Conservation (phyloP, 37 sponge, comb jelly and placozoan genomes). For the Diacarnus erythraeanus region DNA sequence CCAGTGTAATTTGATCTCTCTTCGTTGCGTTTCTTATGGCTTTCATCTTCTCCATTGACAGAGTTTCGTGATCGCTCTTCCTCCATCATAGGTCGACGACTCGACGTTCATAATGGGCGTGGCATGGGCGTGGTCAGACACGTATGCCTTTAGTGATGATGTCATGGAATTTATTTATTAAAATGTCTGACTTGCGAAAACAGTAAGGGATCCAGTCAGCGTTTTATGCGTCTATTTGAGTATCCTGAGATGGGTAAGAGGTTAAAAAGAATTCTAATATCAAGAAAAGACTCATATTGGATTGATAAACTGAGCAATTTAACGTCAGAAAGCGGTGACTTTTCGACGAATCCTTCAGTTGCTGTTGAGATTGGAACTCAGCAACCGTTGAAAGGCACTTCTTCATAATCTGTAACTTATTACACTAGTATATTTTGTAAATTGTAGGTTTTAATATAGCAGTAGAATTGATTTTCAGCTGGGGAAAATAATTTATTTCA, state of each 20-base stretch:
- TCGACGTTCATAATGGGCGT: no score
- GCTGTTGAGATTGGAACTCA: background rate
- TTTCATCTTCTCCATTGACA: no score
- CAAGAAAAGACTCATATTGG: background rate
- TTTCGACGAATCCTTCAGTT: background rate
- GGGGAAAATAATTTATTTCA: no score
- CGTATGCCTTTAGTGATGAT: background rate
- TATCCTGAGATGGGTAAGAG: constrained; percentile 2
- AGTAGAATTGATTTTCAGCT: no score
- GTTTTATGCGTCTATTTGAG: background rate
- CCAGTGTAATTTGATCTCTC: background rate
- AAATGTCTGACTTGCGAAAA: constrained; percentile 44
- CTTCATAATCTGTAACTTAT: background rate
- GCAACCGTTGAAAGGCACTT: background rate
- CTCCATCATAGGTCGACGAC: no score
- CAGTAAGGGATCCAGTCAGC: constrained; percentile 43
- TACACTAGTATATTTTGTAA: background rate
- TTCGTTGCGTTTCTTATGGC: background rate
- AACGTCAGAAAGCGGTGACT: background rate
- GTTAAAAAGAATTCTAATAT: background rate
- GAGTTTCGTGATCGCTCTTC: background rate
- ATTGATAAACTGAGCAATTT: background rate
- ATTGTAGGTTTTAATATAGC: no score
- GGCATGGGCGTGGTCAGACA: background rate
- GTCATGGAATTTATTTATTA: background rate